Percentiles rank a stretch among this genome's conserved stretches.
phyloP scores from a whole-genome alignment of 2,113 vertebrate genomes.

The Oncorhynchus clarkii region DNA sequence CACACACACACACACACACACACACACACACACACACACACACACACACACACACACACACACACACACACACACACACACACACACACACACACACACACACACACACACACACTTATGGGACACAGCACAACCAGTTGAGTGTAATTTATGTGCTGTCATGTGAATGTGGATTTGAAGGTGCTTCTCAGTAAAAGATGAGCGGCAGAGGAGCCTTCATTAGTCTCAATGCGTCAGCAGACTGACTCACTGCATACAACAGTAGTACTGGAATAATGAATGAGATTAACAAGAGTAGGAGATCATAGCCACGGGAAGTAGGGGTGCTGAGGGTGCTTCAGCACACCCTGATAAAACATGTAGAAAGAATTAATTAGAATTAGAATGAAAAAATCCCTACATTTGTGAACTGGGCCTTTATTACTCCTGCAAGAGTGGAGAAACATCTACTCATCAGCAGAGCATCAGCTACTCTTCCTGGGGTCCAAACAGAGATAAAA shows the following conservation, averaged over 20 bases:
- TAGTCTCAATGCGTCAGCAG: background rate
- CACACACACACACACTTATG: background rate
- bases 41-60: background rate
- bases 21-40: background rate
- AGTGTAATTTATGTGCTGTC: background rate
- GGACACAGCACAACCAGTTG: no score
- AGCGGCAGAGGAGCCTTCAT: background rate
- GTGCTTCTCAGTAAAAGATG: background rate
- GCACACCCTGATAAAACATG: no score
- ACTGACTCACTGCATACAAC: background rate
- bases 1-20: background rate
- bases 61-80: background rate
- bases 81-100: background rate
- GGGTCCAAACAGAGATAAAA: no score
- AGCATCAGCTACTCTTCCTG: no score
- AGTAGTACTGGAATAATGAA: background rate
- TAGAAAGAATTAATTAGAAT: no score
- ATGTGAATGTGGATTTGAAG: background rate
- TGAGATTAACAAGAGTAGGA: conserved; percentile 11
- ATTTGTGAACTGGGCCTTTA: no score
- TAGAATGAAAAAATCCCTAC: no score
- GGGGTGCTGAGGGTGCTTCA: no score
- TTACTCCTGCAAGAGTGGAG: no score
- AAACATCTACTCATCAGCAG: no score
- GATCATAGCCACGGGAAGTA: no score